Evolutionary conservation across 2,888 invertebrate genomes (phyloP).

Genomic region (Thereva nobilitata): DNA sequence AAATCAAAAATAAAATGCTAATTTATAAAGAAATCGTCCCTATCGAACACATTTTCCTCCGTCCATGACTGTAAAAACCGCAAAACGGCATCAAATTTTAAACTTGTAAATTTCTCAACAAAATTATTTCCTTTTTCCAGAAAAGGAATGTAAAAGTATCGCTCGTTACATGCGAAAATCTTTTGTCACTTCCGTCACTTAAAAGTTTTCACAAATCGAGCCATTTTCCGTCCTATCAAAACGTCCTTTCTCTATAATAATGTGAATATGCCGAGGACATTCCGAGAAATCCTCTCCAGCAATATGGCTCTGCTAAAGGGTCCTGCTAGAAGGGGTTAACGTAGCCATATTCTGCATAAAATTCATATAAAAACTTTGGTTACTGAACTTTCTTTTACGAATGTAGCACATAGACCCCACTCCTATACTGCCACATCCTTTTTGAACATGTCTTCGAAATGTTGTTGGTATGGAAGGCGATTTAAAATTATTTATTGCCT

Average conservation of each 20-base stretch:
- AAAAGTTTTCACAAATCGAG: slow-evolving; percentile 41
- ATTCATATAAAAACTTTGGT: slow-evolving; percentile 34
- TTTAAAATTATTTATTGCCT: slow-evolving; percentile 36
- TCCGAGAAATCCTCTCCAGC: slow-evolving; percentile 30
- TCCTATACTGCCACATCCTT: slow-evolving; percentile 5
- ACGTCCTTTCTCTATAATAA: no score
- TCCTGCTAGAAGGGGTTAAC: slow-evolving; percentile 30
- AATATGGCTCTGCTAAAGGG: slow-evolving; percentile 14
- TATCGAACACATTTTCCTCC: background rate
- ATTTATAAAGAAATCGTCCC: no score
- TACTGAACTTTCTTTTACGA: slow-evolving; percentile 31
- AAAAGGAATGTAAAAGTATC: slow-evolving; percentile 13
- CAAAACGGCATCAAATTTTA: slow-evolving; percentile 37
- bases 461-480: slow-evolving; percentile 26
- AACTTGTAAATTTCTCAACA: slow-evolving; percentile 39
- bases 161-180: slow-evolving; percentile 28
- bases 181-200: slow-evolving; percentile 39
- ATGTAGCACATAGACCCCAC: slow-evolving; percentile 1
- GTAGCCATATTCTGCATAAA: slow-evolving; percentile 34
- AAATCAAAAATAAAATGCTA: no score
- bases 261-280: slow-evolving; percentile 11
- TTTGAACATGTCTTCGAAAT: slow-evolving; percentile 9
- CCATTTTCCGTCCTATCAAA: slow-evolving; percentile 27
- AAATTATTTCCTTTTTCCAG: slow-evolving; percentile 19
- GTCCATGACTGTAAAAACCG: slow-evolving; percentile 33